Conservation (phyloP, 2,888 invertebrate genomes). For the Villa cingulata region DNA sequence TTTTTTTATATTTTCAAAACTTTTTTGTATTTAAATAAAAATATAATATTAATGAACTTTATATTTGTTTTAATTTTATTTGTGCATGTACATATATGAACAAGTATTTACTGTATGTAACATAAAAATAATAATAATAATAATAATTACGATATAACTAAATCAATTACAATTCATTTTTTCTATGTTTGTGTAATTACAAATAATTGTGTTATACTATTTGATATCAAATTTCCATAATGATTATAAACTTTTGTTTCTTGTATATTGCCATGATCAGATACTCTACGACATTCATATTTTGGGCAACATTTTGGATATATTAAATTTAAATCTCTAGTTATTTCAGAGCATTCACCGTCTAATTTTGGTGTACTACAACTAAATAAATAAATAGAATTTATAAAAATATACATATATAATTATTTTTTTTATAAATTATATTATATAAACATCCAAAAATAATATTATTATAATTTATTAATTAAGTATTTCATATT, state of each 20-base stretch:
- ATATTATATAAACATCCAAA: neutral
- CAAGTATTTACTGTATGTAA: no score
- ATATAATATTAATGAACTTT: no score
- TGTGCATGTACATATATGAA: no score
- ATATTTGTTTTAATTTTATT: no score
- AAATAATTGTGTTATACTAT: conserved; percentile 24
- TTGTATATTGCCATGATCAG: conserved; percentile 19
- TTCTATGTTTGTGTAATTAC: conserved; percentile 4
- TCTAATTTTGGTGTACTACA: conserved; percentile 24
- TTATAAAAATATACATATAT: neutral
- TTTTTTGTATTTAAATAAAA: no score
- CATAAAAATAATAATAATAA: no score
- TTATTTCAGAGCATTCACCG: conserved; percentile 23
- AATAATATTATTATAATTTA: neutral
- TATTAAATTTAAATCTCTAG: conserved; percentile 20
- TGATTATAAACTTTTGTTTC: conserved; percentile 28
- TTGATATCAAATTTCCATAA: conserved; percentile 23
- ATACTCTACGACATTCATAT: conserved; percentile 25
- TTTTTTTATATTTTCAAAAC: no score
- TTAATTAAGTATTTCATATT: no score
- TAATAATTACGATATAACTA: no score
- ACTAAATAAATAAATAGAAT: conserved; percentile 15
- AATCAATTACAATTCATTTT: conserved; percentile 34
- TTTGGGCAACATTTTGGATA: conserved; percentile 31
- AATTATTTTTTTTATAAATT: conserved; percentile 3